Evolutionary conservation across 1,140 invertebrate species (phyloP).

Genomic region (Planococcus citri): DNA sequence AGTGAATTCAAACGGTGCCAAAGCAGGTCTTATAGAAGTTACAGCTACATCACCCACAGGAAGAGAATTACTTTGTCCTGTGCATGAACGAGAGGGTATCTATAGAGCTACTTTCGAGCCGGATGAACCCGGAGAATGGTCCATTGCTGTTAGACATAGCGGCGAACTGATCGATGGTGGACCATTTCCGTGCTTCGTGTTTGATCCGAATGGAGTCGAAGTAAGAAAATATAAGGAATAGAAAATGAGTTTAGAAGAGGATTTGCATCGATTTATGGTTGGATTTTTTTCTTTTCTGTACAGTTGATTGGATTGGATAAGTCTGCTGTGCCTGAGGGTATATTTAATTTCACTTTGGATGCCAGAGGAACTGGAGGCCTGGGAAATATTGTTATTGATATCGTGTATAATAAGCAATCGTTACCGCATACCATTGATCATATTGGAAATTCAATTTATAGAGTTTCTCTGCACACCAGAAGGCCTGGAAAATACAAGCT

Average conservation of each 20-base stretch:
- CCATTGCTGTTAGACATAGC: slow-evolving; percentile 88
- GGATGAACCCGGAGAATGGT: slow-evolving; percentile 92
- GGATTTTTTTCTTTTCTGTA: slow-evolving; percentile 24
- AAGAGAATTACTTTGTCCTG: slow-evolving; percentile 55
- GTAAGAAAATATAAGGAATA: slow-evolving; percentile 36
- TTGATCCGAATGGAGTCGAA: slow-evolving; percentile 81
- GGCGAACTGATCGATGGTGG: slow-evolving; percentile 91
- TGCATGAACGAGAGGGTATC: slow-evolving; percentile 61
- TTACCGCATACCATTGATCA: slow-evolving; percentile 74
- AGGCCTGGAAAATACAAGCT: slow-evolving; percentile 83
- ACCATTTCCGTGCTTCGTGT: slow-evolving; percentile 93
- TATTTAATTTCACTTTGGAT: slow-evolving; percentile 72
- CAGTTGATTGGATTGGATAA: slow-evolving; percentile 50
- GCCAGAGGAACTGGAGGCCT: slow-evolving; percentile 69
- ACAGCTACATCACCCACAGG: slow-evolving; percentile 80
- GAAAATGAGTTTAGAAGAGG: no score
- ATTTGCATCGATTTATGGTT: background rate
- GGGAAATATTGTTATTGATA: slow-evolving; percentile 76
- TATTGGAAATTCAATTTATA: slow-evolving; percentile 65
- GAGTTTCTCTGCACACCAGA: slow-evolving; percentile 77
- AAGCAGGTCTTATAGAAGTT: slow-evolving; percentile 69
- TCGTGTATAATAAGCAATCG: slow-evolving; percentile 70
- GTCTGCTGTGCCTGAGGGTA: slow-evolving; percentile 44
- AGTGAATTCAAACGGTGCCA: slow-evolving; percentile 52
- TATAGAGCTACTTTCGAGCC: slow-evolving; percentile 92